phyloP scores from a whole-genome alignment of 35 echinoderm and acorn worm species.

The Anneissia japonica region DNA sequence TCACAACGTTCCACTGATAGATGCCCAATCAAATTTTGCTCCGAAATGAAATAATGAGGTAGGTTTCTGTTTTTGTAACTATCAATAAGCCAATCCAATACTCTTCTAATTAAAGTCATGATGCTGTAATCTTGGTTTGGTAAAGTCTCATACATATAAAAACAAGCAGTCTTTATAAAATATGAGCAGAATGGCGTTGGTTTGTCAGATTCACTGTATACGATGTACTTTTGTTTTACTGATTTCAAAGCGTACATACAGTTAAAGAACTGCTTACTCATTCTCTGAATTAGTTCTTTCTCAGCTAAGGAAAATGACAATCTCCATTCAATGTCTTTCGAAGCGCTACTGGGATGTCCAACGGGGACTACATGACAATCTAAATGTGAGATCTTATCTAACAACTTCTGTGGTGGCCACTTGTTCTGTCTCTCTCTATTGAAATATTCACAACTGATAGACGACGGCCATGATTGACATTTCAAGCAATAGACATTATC shows the following conservation, averaged over 20 bases:
- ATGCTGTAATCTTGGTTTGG: neutral
- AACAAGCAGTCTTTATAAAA: neutral
- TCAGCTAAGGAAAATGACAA: neutral
- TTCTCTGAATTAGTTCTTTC: neutral
- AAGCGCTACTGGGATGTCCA: too few species aligned
- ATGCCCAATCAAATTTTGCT: neutral
- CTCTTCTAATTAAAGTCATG: neutral
- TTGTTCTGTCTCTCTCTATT: too few species aligned
- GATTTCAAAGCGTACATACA: too few species aligned
- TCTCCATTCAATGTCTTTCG: neutral
- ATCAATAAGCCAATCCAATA: neutral
- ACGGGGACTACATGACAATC: too few species aligned
- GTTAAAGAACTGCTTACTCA: neutral
- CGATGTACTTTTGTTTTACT: too few species aligned
- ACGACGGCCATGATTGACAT: too few species aligned
- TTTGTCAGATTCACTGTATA: neutral
- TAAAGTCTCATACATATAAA: neutral
- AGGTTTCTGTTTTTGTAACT: neutral
- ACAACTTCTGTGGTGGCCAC: too few species aligned
- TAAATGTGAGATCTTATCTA: too few species aligned
- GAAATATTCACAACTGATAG: too few species aligned
- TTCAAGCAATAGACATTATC: too few species aligned
- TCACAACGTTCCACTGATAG: neutral
- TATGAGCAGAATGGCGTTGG: neutral
- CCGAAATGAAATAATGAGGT: neutral